Evolutionary conservation across 2,888 invertebrate species (phyloP), one percentile per base, ranked within the genome.

Genomic region (Eristalis intricaria): DNA sequence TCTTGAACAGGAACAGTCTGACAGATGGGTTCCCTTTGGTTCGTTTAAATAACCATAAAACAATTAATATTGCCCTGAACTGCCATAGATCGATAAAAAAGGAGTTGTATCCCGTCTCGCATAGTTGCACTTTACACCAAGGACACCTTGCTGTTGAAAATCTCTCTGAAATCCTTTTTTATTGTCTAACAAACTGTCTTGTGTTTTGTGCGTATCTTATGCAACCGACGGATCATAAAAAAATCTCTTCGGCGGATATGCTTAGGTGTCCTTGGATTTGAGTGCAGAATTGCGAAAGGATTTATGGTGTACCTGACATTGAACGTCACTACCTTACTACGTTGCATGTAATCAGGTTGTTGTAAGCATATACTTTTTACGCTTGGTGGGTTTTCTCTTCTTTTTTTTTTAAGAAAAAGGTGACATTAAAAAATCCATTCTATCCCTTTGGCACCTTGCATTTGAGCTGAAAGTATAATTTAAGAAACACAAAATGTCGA

Each of bases 51-150:
- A 79, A 73, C 83, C 83, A 65, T 87, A 87, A 87, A 84, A 76
- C 84, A 84, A 87, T 87, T 87, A n/a, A n/a, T 83, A 84, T 75
- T 65, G 40, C 73, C 80, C 80, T 82, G 75, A 66, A 70, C 61
- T 56, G 32, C 29, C 68, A 65, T 32, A 60, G 22, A 58, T 63
- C 15, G 66, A 65, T 61, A 71, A 65, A 69, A 66, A 32, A 73
- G 73, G 58, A 65, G 32, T 43, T 43, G 68, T 50, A 61, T 43
- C 50, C 70, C 70, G 22, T 58, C 50, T 76, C 58, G 26, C 69
- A 60, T 50, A 38, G 66, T 56, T 77, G 73, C 43, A 35, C 38
- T n/a, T 69, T 71, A 71, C 40, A 71, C 80, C 87, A 84, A 87
- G 84, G 87, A 84, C 87, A 87, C 50, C 75, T 75, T 81, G 61